Base-by-base conservation (phyloP, 2,797 vertebrate genomes). In the Momotus momota region DNA sequence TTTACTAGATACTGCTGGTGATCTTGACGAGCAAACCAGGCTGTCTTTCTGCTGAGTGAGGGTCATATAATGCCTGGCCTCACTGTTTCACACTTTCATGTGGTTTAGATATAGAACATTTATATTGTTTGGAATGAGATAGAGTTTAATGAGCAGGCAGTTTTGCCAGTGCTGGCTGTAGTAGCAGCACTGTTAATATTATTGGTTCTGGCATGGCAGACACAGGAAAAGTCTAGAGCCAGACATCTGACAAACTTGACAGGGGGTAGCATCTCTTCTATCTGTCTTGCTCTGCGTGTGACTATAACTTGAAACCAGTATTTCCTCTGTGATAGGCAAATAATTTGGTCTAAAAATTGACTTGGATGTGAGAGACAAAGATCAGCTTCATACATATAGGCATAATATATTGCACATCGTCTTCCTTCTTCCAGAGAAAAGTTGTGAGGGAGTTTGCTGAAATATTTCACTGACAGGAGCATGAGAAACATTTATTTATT, bases 211-310 rank as follows among this genome's bases (percentile, higher is more conserved):
- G 80, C 92, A 57, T 66, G 11, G 82, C n/a, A 78, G 54, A 65
- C 43, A 41, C 10, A 78, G 91, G 89, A 94, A 94, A 96, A 91
- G 31, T 88, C 43, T 69, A 79, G 75, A 88, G 88, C 88, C 95
- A 97, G 93, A 96, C 77, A 88, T 92, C 40, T 85, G 79, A 93
- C 90, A 91, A 48, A 80, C 62, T 86, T 89, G 70, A 95, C 80
- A 55, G 49, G 45, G 52, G 48, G 58, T 89, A 80, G 64, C 49
- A 52, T 91, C 88, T 94, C 69, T 46, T 74, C 86, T 86, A 38
- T 91, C 64, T 83, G 55, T 83, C 82, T 81, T 25, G 29, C 48
- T 70, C 25, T 85, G 19, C 78, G 71, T 80, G 57, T 93, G 93
- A 79, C 89, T 95, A 43, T 66, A 61, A 86, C 83, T 82, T 82